Evolutionary conservation across 2,888 invertebrate genomes (phyloP).

Genomic region (Microdon myrmicae): DNA sequence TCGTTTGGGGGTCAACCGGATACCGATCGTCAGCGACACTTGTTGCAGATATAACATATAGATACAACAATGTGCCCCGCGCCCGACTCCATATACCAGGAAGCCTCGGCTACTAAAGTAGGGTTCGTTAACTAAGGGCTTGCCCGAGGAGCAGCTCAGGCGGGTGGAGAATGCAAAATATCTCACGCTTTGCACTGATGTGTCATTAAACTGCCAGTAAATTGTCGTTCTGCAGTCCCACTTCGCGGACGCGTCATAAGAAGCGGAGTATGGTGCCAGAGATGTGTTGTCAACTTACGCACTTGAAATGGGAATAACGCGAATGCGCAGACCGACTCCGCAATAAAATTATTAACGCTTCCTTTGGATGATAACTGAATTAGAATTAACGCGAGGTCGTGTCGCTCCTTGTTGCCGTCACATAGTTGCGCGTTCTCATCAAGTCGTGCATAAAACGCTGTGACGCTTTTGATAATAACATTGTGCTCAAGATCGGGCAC

Average conservation of each 20-base stretch:
- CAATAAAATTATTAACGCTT: slow-evolving; percentile 44
- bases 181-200: slow-evolving; percentile 35
- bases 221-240: slow-evolving; percentile 27
- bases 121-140: neutral
- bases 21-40: slow-evolving; percentile 25
- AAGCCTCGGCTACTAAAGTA: neutral
- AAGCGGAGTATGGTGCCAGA: slow-evolving; percentile 7
- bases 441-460: slow-evolving; percentile 30
- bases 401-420: slow-evolving; percentile 12
- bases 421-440: slow-evolving; percentile 25
- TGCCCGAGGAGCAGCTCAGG: neutral
- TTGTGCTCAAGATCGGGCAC: slow-evolving; percentile 28
- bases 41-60: slow-evolving; percentile 14
- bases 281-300: slow-evolving; percentile 40
- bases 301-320: slow-evolving; percentile 27
- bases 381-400: slow-evolving; percentile 41
- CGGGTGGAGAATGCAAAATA: slow-evolving; percentile 22
- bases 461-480: no score
- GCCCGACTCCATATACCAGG: no score
- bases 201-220: slow-evolving; percentile 37
- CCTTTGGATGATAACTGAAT: slow-evolving; percentile 51
- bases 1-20: no score
- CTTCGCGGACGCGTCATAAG: slow-evolving; percentile 4
- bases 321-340: neutral
- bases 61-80: neutral